Base-by-base conservation (phyloP, 2,888 invertebrate genomes). In the Geotrupes spiniger region DNA sequence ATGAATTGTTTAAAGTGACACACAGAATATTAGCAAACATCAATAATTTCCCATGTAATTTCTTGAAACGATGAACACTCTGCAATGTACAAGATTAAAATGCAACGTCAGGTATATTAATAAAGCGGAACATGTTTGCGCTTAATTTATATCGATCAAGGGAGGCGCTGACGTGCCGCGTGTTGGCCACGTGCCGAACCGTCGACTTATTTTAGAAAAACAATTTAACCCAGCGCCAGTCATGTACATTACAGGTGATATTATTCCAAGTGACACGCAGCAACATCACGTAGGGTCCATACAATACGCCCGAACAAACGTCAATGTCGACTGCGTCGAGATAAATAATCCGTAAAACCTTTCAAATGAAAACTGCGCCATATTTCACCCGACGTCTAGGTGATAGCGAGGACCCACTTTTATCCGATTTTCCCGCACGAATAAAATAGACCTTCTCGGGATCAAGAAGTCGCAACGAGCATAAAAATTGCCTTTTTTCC, bases 401-500 rank as follows among this genome's bases (percentile, higher is more conserved):
- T 33, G 33, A 33, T 10, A 33, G 33, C 10, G 14, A 25, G 26
- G 36, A 25, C 41, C 27, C 28, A 21, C 29, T 43, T 47, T 48
- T 42, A 42, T 43, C 43, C 26, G 38, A 10, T 43, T 45, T 42
- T 33, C 31, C n/a, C 38, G 15, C 16, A 21, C 29, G 31, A 43
- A 29, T 42, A 49, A 60, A 58, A 59, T 56, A 59, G 53, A 56
- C 58, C 54, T 52, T 50, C 54, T 53, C 33, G 45, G 58, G 61
- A 62, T 61, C 57, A 63, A 49, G 56, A 52, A 53, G 53, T 60
- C 61, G 57, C 64, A 60, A 56, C 59, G 58, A 65, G 68, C 66
- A 68, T 68, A 65, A 68, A 68, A 68, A 68, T 68, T 63, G 68
- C 68, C 67, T 63, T 64, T 66, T 66, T 67, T 64, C 58, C 58